Conservation (phyloP, 2,797 vertebrate species). For the Emys orbicularis region DNA sequence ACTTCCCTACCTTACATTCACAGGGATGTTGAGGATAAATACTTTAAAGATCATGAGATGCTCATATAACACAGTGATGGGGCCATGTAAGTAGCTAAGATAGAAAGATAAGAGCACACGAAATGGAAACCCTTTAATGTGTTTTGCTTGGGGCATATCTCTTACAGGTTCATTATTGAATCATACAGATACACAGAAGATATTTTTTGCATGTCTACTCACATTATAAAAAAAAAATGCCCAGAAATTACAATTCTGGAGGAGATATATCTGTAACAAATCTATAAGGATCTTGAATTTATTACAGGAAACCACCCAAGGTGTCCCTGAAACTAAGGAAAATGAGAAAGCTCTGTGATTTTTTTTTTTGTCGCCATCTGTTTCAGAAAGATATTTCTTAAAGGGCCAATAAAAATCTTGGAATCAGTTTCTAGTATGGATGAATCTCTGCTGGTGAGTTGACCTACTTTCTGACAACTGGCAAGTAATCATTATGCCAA, state of each 20-base stretch:
- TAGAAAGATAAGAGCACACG: not conserved
- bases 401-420: conserved; percentile 60
- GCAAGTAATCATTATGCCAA: not conserved
- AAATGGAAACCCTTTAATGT: not conserved
- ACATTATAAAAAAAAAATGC: not conserved
- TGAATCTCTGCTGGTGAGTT: conserved; percentile 79
- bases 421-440: conserved; percentile 76
- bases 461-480: conserved; percentile 80
- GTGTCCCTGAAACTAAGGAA: not conserved
- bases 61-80: not conserved
- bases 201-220: not conserved
- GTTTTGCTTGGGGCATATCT: not conserved
- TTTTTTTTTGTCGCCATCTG: conserved; percentile 3
- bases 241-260: not conserved
- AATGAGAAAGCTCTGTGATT: not conserved
- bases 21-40: not conserved
- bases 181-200: not conserved
- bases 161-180: not conserved
- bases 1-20: not conserved
- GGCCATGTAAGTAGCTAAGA: not conserved
- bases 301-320: not conserved
- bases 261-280: not conserved
- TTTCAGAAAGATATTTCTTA: not conserved
- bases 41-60: not conserved
- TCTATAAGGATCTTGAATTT: not conserved